Evolutionary conservation across 1,140 invertebrate genomes (phyloP), one percentile per base, ranked within the genome.

Genomic region (Cyclargus thomasi): DNA sequence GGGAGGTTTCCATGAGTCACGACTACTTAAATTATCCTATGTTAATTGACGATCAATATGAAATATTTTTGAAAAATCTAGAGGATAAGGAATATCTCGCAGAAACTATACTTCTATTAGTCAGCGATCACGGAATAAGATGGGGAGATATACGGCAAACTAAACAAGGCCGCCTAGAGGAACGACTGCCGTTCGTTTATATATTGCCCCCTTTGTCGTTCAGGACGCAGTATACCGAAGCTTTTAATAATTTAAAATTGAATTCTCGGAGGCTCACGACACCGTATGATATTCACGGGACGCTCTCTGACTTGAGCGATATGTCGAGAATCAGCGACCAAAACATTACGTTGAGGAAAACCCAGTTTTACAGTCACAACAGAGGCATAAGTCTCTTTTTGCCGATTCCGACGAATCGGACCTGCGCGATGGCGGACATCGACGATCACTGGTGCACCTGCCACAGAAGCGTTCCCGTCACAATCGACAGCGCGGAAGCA

Each of bases 91-190:
- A 93, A 0, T 90, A 92, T 1, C 81, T 95, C 68, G 92, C 95
- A 53, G 91, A 94, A 57, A 94, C 93, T 0, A 90, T 95, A 71
- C 75, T 98, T 0, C 90, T 98, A 10, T 93, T 98, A 18, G 92
- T 97, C 71, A 97, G 97, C 77, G 98, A 99, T 84, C 98, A 99
- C 82, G 97, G 98, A 0, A 94, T 97, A 76, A 88, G 97, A 23
- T 98, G 95, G 90, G 97, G 97, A 0, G 76, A 81, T 11, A 91
- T 92, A 62, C 82, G 90, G 14, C 70, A 76, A 8, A 97, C 97
- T 0, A 94, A 95, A 79, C 93, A 95, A 63, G 97, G 97, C 0
- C 94, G 95, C 80, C 91, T 97, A 67, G 97, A 99, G 87, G 97
- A 98, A 81, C 87, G 97, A 63, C 84, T 98, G 18, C 97, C 97